phyloP scores from a whole-genome alignment of 2,113 vertebrate genomes.

The Macroglossus sobrinus region DNA sequence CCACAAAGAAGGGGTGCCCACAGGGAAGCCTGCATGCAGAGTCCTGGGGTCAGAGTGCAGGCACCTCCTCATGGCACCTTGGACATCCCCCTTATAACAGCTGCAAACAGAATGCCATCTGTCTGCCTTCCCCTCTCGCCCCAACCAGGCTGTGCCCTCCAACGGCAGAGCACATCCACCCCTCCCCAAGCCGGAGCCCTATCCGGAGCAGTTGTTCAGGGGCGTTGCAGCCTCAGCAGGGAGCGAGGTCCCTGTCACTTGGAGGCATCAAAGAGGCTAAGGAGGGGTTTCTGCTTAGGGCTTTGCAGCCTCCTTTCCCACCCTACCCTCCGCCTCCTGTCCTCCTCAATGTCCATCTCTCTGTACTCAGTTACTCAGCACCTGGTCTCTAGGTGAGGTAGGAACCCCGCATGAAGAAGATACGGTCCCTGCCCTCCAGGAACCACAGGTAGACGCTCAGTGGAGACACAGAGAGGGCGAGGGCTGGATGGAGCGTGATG shows the following conservation, averaged over 20 bases:
- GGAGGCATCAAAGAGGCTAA: not conserved
- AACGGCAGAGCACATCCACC: not conserved
- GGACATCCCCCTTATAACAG: rapidly evolving
- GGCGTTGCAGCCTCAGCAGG: not conserved
- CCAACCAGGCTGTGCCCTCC: not conserved
- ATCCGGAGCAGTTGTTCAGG: not conserved
- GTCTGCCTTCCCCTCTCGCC: not conserved
- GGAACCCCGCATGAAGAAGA: not conserved
- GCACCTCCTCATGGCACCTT: rapidly evolving
- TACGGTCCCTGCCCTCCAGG: not conserved
- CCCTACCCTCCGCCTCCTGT: not conserved
- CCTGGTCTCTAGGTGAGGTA: not conserved
- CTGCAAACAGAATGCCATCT: rapidly evolving
- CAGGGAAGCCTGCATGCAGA: no score
- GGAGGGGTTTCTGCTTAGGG: not conserved
- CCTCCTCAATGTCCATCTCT: not conserved
- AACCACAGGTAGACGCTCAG: not conserved
- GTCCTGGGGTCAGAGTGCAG: not conserved
- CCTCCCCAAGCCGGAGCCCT: no score
- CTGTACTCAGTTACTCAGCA: not conserved
- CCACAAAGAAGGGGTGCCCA: not conserved
- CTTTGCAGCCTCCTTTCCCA: not conserved
- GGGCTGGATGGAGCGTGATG: not conserved
- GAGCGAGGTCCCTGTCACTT: not conserved
- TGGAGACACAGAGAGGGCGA: not conserved